A percentile compares a stretch with the other conserved stretches of the same genome.
Evolutionary conservation across 2,888 invertebrate genomes (phyloP).

Genomic region (Sipha maydis): DNA sequence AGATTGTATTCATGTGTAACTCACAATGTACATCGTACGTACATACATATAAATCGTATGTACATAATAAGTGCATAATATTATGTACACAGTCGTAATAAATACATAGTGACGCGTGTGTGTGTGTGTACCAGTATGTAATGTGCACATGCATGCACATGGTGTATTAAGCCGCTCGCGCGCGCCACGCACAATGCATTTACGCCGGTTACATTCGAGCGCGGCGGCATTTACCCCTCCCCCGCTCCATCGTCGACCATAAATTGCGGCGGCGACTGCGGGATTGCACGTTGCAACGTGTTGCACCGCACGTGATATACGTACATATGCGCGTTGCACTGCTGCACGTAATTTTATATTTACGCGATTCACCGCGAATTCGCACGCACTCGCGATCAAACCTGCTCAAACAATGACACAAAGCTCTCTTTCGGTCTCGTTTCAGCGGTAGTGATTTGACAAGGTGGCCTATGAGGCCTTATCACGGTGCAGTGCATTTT

Average conservation of each 20-base stretch:
- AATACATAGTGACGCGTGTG: neutral
- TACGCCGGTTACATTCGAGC: neutral
- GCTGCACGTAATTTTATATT: neutral
- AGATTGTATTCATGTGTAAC: neutral
- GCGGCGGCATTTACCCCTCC: neutral
- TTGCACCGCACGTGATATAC: no score
- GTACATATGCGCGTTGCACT: neutral
- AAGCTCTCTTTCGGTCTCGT: neutral
- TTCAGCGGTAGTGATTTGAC: neutral
- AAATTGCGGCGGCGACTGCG: neutral
- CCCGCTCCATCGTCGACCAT: neutral
- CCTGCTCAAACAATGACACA: neutral
- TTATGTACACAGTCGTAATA: neutral
- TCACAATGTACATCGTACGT: neutral
- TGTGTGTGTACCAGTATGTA: neutral
- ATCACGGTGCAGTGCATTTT: neutral
- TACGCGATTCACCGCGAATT: neutral
- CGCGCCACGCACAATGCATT: slow-evolving; percentile 29
- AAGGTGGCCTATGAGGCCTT: neutral
- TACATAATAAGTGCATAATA: neutral
- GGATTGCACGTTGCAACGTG: neutral
- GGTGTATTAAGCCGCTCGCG: slow-evolving; percentile 2
- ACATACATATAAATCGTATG: neutral
- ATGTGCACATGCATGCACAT: neutral
- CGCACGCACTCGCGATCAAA: neutral